A percentile compares a stretch with the other conserved stretches of the same genome.
phyloP scores from a whole-genome alignment of 2,888 invertebrate genomes.

The Drosophila borealis region DNA sequence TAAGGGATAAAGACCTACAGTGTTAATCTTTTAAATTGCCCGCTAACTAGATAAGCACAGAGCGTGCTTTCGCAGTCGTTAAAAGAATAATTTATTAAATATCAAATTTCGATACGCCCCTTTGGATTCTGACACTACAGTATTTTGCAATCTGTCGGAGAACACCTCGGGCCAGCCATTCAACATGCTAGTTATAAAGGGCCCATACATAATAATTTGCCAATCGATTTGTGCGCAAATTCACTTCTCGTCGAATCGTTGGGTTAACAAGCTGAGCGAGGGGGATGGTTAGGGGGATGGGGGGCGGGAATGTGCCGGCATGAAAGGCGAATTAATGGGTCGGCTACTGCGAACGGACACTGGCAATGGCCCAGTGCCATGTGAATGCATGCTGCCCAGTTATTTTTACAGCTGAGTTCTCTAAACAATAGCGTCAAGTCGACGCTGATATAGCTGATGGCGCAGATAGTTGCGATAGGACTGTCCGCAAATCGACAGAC shows the following conservation, averaged over 20 bases:
- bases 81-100: slow-evolving; percentile 52
- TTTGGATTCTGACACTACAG: slow-evolving; percentile 32
- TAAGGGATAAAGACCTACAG: background rate
- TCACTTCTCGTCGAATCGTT: slow-evolving; percentile 58
- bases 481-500: slow-evolving; percentile 33
- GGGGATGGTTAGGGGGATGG: background rate
- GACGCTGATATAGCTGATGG: slow-evolving; percentile 53
- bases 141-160: slow-evolving; percentile 71
- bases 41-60: slow-evolving; percentile 61
- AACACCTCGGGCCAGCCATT: slow-evolving; percentile 70
- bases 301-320: background rate
- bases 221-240: slow-evolving; percentile 76
- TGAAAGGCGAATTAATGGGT: slow-evolving; percentile 45
- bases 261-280: slow-evolving; percentile 19
- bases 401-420: slow-evolving; percentile 46
- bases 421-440: slow-evolving; percentile 69
- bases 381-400: slow-evolving; percentile 17
- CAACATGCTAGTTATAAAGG: slow-evolving; percentile 30
- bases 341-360: slow-evolving; percentile 44
- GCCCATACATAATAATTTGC: slow-evolving; percentile 76
- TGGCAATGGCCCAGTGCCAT: slow-evolving; percentile 23
- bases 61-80: slow-evolving; percentile 48
- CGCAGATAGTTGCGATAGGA: slow-evolving; percentile 40
- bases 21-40: slow-evolving; percentile 16
- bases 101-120: slow-evolving; percentile 55